Conservation (phyloP, 2,888 invertebrate species). For the Cynaeus angustus region DNA sequence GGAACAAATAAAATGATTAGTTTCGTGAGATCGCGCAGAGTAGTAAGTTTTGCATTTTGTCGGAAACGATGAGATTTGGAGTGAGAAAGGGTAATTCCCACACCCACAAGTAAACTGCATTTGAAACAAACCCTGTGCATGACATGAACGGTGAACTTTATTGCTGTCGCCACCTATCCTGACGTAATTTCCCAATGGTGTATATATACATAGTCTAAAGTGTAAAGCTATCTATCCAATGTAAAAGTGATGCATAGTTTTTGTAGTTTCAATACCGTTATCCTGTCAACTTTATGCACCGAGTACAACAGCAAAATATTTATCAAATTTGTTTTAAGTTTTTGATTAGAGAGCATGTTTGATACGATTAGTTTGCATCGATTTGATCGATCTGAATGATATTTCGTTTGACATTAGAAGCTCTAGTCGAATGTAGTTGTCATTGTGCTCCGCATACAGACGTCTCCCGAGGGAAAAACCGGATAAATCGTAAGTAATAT, state of each 20-base stretch:
- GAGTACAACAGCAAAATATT: too few relatives aligned
- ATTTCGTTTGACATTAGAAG: slow-evolving; percentile 46
- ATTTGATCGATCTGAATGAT: slow-evolving; percentile 42
- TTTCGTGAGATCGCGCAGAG: too few relatives aligned
- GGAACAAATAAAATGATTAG: too few relatives aligned
- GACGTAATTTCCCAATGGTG: slow-evolving; percentile 3
- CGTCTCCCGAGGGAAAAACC: slow-evolving; percentile 37
- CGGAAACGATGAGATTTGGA: background rate
- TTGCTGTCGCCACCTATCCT: slow-evolving; percentile 8
- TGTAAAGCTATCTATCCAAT: slow-evolving; percentile 4
- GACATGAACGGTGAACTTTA: slow-evolving; percentile 3
- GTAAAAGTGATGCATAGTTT: background rate
- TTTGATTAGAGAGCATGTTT: slow-evolving; percentile 35
- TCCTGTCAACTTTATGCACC: slow-evolving; percentile 9
- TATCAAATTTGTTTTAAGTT: too few relatives aligned
- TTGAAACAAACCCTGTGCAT: slow-evolving; percentile 8
- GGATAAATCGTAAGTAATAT: slow-evolving; percentile 47
- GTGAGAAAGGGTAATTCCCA: background rate
- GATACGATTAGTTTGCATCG: slow-evolving; percentile 17
- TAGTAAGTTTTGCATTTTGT: background rate
- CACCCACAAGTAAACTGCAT: background rate
- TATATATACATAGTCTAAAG: background rate
- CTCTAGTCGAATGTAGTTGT: slow-evolving; percentile 40
- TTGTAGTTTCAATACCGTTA: slow-evolving; percentile 13
- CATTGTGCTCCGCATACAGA: slow-evolving; percentile 33